Evolutionary conservation across 2,888 invertebrate genomes (phyloP).

Genomic region (Dromius quadrimaculatus): DNA sequence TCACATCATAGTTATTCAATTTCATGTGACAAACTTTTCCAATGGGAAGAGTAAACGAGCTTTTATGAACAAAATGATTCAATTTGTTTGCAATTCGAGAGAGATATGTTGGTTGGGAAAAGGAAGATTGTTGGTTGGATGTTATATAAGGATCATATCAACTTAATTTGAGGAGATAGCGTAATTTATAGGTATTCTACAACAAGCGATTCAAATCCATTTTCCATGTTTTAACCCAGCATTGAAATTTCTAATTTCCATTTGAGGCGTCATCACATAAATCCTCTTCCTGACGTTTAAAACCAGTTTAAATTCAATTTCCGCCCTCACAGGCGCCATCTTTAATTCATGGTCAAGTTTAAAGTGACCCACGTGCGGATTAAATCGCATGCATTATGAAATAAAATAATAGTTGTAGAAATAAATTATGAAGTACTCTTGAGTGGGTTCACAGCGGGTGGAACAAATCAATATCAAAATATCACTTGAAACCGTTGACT

Average conservation of each 20-base stretch:
- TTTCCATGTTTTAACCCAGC: constrained; percentile 7
- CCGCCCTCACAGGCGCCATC: constrained; percentile 19
- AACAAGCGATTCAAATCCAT: neutral
- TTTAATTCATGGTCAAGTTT: constrained; percentile 24
- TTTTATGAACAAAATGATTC: too few relatives aligned
- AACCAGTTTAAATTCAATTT: neutral
- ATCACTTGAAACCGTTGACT: constrained; percentile 33
- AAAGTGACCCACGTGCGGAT: neutral
- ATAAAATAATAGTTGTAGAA: neutral
- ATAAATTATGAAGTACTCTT: constrained; percentile 10
- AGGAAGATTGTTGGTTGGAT: too few relatives aligned
- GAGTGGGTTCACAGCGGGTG: constrained; percentile 43
- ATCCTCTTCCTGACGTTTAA: constrained; percentile 16
- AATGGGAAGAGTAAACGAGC: too few relatives aligned
- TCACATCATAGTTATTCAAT: too few relatives aligned
- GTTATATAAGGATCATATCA: too few relatives aligned
- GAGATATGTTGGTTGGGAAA: too few relatives aligned
- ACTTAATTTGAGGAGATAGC: too few relatives aligned
- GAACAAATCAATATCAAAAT: constrained; percentile 43
- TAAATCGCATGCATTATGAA: constrained; percentile 3
- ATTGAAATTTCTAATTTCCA: constrained; percentile 11
- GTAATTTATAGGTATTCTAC: too few relatives aligned
- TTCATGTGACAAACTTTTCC: too few relatives aligned
- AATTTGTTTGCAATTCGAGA: too few relatives aligned
- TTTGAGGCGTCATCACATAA: constrained; percentile 4